Conservation (phyloP, 2,888 invertebrate species). For the Nephrotoma flavescens region DNA sequence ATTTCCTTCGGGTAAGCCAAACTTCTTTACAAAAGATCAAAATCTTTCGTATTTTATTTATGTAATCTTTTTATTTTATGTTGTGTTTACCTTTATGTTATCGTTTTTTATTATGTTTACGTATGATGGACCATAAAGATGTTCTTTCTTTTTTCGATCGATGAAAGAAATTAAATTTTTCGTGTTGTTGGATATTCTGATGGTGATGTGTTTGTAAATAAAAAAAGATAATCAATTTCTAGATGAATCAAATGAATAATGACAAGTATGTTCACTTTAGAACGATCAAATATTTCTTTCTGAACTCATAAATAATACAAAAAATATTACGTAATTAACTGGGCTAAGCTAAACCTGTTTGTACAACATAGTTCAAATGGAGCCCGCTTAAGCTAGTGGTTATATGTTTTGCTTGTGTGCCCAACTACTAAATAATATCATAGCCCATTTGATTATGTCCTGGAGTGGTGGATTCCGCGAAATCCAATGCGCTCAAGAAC, state of each 20-base stretch:
- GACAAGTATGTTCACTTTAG: too few species aligned
- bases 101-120: neutral
- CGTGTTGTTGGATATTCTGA: neutral
- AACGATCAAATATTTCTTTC: too few species aligned
- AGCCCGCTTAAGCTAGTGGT: too few species aligned
- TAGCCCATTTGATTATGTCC: too few species aligned
- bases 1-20: constrained; percentile 6
- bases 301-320: too few species aligned
- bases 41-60: neutral
- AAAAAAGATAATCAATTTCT: neutral
- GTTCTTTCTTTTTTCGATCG: neutral
- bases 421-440: too few species aligned
- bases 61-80: neutral
- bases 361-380: too few species aligned
- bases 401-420: too few species aligned
- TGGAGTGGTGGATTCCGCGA: too few species aligned
- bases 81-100: neutral
- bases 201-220: neutral
- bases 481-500: too few species aligned
- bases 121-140: neutral
- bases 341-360: too few species aligned
- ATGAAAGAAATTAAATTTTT: neutral
- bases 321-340: too few species aligned
- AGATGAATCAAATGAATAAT: neutral
- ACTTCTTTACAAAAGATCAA: neutral